Evolutionary conservation across 2,797 vertebrate genomes (phyloP), one percentile per base, ranked within the genome.

Genomic region (Myotis daubentonii): DNA sequence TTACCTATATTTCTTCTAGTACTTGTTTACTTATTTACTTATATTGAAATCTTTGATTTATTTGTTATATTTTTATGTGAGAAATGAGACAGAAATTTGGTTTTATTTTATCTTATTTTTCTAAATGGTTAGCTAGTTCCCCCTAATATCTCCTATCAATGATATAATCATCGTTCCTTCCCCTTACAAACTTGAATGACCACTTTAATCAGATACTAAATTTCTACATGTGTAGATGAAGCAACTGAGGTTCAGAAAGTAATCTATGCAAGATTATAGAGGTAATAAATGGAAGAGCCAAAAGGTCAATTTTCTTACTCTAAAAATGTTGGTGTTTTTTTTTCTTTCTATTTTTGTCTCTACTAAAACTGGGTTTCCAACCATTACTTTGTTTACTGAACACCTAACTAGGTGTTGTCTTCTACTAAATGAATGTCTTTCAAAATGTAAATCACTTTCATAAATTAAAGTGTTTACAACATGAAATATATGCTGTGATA

Each of bases 21-120:
- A n/a, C 70, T 80, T 74, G 55, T 79, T 57, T 49, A 49, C 28
- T 49, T 80, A 28, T 49, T 66, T 89, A 19, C 23, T 71, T n/a
- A 60, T 68, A 44, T 82, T 51, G 72, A 65, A 81, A 81, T 60
- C 20, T 49, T 94, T 72, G 19, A 49, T 75, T 36, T 47, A 66
- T 65, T 75, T 78, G 60, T 62, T 30, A 62, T 91, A 41, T 44
- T 90, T 92, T 89, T n/a, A 36, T 79, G 15, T 83, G 12, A 95
- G 33, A 74, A 68, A 15, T 86, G 47, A 72, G 33, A 25, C n/a
- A 47, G 38, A 41, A 82, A 30, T 71, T 66, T 76, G 6, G 7
- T 68, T 89, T 75, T 83, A 25, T 70, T 92, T 85, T n/a, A 13
- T 78, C 25, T 38, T 75, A 41, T 85, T 90, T 49, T 25, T 38